Conservation (phyloP, 64 coral and sea anemone species). For the Dendrophyllia cribrosa region DNA sequence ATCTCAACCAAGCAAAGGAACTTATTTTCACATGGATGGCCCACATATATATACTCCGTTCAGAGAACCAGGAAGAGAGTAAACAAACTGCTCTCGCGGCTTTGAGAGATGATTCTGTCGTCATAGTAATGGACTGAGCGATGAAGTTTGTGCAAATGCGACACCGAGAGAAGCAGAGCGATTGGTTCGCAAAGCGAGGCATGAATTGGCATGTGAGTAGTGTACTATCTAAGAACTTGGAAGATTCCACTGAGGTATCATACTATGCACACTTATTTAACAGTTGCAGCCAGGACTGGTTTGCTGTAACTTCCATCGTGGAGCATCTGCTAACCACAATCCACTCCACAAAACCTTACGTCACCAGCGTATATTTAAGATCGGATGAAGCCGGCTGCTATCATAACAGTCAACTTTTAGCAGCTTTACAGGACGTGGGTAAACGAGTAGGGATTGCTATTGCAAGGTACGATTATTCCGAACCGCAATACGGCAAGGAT, state of each 20-base stretch:
- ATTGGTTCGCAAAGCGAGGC: slow-evolving; percentile 41
- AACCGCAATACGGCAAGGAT: too few relatives aligned
- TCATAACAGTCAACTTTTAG: too few relatives aligned
- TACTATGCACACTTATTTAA: not conserved
- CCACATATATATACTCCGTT: not conserved
- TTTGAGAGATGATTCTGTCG: slow-evolving; percentile 25
- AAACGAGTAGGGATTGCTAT: too few relatives aligned
- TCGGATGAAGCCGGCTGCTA: too few relatives aligned
- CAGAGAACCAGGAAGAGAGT: not conserved
- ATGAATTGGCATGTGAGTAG: slow-evolving; percentile 30
- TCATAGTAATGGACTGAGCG: slow-evolving; percentile 51
- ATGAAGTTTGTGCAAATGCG: slow-evolving; percentile 37
- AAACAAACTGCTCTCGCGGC: slow-evolving; percentile 4
- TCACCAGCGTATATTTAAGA: too few relatives aligned
- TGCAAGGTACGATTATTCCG: too few relatives aligned
- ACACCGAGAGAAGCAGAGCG: slow-evolving; percentile 39
- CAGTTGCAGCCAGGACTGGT: not conserved
- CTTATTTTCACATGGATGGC: not conserved
- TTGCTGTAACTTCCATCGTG: not conserved
- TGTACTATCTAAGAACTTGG: not conserved
- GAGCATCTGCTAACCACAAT: not conserved
- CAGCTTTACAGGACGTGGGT: too few relatives aligned
- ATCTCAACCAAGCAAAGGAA: slow-evolving; percentile 10
- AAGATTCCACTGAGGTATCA: not conserved
- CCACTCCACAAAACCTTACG: too few relatives aligned